Evolutionary conservation across 2,888 invertebrate species (phyloP), one percentile per base, ranked within the genome.

Genomic region (Cylloceria caligata): DNA sequence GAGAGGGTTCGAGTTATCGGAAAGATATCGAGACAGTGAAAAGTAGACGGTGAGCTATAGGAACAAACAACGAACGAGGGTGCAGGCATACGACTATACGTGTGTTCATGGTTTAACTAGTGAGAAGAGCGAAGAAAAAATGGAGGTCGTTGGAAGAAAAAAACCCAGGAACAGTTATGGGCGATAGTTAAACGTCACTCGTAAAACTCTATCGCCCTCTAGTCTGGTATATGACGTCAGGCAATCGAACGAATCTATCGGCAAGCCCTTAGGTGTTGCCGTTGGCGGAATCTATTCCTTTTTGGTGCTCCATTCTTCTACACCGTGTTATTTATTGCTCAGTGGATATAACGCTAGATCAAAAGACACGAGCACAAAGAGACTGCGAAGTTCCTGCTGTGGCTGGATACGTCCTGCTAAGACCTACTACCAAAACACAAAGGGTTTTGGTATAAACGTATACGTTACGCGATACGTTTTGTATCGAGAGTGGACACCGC

Each of bases 241-340:
- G 76, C 86, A 78, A 86, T 86, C 83, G 86, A 79, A 80, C 64
- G 77, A 83, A 85, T 76, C 73, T 62, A 80, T 81, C 80, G 73
- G 69, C 19, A 30, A 60, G 24, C 62, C 55, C 19, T 5, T 69
- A 16, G 16, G 24, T 39, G 16, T 57, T 11, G 27, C 4, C 27
- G 27, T 55, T 13, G n/a, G 16, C 3, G 4, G 36, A 49, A 27
- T 24, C 42, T 19, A 16, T 19, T 13, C 60, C 60, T 34, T 34
- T 55, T 24, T 27, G 13, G 1, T 55, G 27, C 55, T 27, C 27
- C 55, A 55, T 16, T 60, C 13, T 7, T 68, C 84, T 42, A 16
- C 36, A 69, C 55, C 11, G 27, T 27, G 71, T 86, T 86, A 86
- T 86, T 86, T 86, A 86, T 83, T 65, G 79, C 74, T 75, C 79